phyloP scores from a whole-genome alignment of 2,797 vertebrate species.

The Karalla daura region DNA sequence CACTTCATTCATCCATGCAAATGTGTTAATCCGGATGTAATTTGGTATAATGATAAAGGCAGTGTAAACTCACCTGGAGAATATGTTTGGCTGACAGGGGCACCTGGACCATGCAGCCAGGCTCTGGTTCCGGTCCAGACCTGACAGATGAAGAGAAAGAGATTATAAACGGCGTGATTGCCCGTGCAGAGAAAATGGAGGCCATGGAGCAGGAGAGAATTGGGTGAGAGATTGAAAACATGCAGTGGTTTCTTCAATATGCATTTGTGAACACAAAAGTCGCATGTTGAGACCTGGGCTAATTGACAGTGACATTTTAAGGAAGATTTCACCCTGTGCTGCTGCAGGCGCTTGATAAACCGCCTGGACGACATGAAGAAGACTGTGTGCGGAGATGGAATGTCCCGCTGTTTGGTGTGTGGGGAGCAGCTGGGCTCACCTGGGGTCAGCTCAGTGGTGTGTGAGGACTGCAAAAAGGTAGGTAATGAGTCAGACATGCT shows the following conservation, averaged over 20 bases:
- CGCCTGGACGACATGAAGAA: constrained; percentile 95
- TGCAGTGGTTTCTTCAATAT: background rate
- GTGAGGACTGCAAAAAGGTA: constrained; percentile 99
- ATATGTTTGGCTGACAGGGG: constrained; percentile 70
- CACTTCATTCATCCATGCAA: background rate
- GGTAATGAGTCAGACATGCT: constrained; percentile 15
- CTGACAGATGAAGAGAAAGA: constrained; percentile 98
- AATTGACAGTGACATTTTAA: constrained; percentile 40
- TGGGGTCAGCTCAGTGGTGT: constrained; percentile 91
- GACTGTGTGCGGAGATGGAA: constrained; percentile 92
- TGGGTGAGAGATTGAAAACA: constrained; percentile 83
- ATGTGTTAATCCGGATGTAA: constrained; percentile 16
- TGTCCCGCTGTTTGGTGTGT: constrained; percentile 94
- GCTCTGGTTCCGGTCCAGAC: constrained; percentile 81
- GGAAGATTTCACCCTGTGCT: constrained; percentile 36
- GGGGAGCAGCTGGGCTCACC: constrained; percentile 92
- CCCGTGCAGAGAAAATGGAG: constrained; percentile 97
- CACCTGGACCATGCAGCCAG: constrained; percentile 76
- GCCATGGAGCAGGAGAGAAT: constrained; percentile 98
- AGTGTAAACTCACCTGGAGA: constrained; percentile 27
- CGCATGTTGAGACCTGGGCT: background rate
- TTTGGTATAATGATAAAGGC: constrained; percentile 9
- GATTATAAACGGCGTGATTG: constrained; percentile 95
- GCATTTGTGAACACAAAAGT: background rate
- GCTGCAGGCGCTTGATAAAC: constrained; percentile 91